A percentile compares a stretch with the other conserved stretches of the same genome.
Conservation (phyloP, 92 coral and sea anemone genomes). For the Scolanthus callimorphus region DNA sequence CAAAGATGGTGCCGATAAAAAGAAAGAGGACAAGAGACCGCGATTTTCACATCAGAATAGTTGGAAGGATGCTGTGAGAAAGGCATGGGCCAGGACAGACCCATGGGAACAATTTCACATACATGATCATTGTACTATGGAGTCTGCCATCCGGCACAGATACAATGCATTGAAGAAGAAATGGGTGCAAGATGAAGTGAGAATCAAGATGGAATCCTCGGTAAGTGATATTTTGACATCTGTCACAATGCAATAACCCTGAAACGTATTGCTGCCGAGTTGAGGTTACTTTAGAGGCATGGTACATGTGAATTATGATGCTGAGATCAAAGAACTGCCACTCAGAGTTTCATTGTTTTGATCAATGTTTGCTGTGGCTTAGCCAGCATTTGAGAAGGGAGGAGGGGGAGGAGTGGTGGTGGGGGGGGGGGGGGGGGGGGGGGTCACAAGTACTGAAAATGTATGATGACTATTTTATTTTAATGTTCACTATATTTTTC, state of each 20-base stretch:
- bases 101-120: slow-evolving; percentile 97
- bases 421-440: no score
- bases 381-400: no score
- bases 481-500: neutral
- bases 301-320: no score
- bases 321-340: no score
- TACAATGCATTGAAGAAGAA: slow-evolving; percentile 88
- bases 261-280: no score
- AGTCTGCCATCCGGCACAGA: slow-evolving; percentile 84
- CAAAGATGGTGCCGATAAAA: neutral
- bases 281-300: no score
- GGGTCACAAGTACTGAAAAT: no score
- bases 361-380: no score
- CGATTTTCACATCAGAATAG: slow-evolving; percentile 55
- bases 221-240: slow-evolving; percentile 49
- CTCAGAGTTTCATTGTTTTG: no score
- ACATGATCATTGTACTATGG: slow-evolving; percentile 74
- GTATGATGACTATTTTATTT: no score
- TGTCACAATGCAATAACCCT: no score
- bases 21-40: slow-evolving; percentile 19
- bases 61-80: slow-evolving; percentile 84
- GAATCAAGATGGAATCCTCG: slow-evolving; percentile 82
- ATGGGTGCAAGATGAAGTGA: slow-evolving; percentile 96
- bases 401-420: no score
- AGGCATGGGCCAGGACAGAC: slow-evolving; percentile 78